phyloP scores from a whole-genome alignment of 30 jellyfish, hydroid and myxozoan genomes.

The Hydra vulgaris region DNA sequence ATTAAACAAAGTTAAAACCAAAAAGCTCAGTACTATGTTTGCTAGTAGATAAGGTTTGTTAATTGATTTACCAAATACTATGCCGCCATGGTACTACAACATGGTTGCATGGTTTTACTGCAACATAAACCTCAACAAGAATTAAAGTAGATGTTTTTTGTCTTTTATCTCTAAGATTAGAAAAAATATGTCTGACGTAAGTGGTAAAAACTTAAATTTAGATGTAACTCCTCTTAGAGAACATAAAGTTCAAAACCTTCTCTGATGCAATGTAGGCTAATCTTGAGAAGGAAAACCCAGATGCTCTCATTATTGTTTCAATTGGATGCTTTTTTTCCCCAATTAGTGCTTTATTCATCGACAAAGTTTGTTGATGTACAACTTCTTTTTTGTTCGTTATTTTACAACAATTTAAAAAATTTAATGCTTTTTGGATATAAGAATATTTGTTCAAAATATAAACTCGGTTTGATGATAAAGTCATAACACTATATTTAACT shows the following conservation, averaged over 20 bases:
- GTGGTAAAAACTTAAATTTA: background rate
- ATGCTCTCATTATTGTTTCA: slow-evolving; percentile 3
- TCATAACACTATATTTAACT: background rate
- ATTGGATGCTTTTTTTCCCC: slow-evolving; percentile 2
- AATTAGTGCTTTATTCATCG: background rate
- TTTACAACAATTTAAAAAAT: background rate
- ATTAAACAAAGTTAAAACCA: background rate
- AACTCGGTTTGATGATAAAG: slow-evolving; percentile 1
- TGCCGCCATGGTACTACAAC: background rate
- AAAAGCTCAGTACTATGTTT: background rate
- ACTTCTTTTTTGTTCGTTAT: background rate
- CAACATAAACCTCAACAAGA: background rate
- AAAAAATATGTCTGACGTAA: background rate
- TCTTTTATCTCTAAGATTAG: no score
- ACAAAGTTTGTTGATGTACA: background rate
- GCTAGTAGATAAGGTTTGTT: background rate
- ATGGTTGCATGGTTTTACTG: no score
- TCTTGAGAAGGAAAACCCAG: background rate
- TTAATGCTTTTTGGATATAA: background rate
- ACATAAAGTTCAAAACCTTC: background rate
- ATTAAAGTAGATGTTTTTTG: background rate
- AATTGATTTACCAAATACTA: background rate
- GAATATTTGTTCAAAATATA: background rate
- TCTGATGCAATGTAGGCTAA: background rate
- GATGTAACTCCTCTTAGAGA: background rate